Evolutionary conservation across 2,797 vertebrate genomes (phyloP).

Genomic region (Amazona finschi): DNA sequence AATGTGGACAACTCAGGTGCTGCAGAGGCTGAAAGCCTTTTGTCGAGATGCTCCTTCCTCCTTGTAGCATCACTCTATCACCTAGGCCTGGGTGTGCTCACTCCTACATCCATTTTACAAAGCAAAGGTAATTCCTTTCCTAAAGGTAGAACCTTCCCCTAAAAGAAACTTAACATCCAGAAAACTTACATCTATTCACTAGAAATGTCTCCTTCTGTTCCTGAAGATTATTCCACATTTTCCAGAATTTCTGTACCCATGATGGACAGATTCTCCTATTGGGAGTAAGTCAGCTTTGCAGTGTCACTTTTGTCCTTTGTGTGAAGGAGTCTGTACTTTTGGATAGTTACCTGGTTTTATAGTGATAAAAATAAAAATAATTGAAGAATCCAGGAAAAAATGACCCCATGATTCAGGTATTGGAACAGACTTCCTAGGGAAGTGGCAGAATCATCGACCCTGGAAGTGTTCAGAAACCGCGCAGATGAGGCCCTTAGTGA

Average conservation of each 20-base stretch:
- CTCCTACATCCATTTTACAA: fast-evolving
- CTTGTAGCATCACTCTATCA: not conserved
- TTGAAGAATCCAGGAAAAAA: not conserved
- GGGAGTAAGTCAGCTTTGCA: not conserved
- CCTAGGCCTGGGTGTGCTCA: not conserved
- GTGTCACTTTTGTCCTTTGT: not conserved
- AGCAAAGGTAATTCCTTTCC: not conserved
- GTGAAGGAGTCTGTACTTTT: not conserved
- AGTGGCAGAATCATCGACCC: not conserved
- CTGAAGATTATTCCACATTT: not conserved
- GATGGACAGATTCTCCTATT: not conserved
- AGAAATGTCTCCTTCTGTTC: not conserved
- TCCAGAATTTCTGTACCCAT: not conserved
- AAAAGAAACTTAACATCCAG: not conserved
- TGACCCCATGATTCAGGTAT: not conserved
- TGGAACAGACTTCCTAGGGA: not conserved
- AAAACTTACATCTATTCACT: fast-evolving
- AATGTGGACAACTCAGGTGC: fast-evolving
- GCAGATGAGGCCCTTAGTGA: not conserved
- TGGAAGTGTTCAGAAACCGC: not conserved
- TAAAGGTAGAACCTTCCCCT: not conserved
- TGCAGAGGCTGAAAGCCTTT: no score
- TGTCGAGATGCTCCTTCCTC: not conserved
- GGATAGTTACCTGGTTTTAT: not conserved
- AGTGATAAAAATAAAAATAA: not conserved